These are phyloP conservation scores for Megalurothrips usitatus DNA, from an alignment of 2,888 invertebrate genomes.

Conservation along the genomic window DNA sequence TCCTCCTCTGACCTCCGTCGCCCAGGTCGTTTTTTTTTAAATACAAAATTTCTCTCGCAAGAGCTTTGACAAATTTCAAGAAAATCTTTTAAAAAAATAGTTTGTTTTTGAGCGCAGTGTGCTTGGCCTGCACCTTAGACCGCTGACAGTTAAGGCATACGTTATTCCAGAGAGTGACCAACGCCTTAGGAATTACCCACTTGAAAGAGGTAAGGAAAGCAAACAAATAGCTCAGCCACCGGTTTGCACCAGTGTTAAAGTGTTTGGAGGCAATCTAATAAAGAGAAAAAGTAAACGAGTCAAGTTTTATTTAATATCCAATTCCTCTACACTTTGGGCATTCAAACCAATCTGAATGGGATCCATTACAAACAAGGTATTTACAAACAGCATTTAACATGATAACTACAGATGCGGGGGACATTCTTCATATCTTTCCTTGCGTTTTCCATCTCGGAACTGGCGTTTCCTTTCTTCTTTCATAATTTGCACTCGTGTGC, in stretches of 20 bases:
- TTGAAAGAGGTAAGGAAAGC: no score
- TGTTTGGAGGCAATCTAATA: neutral
- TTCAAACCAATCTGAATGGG: neutral
- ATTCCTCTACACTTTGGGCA: neutral
- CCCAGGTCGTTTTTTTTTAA: no score
- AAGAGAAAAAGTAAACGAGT: neutral
- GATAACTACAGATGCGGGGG: neutral
- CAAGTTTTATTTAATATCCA: neutral
- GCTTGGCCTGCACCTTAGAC: no score
- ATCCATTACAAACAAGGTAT: neutral
- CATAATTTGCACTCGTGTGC: neutral
- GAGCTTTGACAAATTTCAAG: no score
- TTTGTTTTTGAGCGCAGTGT: no score
- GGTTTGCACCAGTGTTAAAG: neutral
- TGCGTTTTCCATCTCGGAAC: neutral
- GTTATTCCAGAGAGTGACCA: no score
- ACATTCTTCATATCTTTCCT: neutral
- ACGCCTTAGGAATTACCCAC: no score
- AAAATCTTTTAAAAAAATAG: no score
- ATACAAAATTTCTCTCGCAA: no score
- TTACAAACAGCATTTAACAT: neutral
- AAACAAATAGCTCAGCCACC: neutral
- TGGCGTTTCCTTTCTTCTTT: neutral
- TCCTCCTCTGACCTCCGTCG: no score
- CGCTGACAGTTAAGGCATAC: no score